Evolutionary conservation across 2,113 vertebrate species (phyloP).

Genomic region (Columba livia): DNA sequence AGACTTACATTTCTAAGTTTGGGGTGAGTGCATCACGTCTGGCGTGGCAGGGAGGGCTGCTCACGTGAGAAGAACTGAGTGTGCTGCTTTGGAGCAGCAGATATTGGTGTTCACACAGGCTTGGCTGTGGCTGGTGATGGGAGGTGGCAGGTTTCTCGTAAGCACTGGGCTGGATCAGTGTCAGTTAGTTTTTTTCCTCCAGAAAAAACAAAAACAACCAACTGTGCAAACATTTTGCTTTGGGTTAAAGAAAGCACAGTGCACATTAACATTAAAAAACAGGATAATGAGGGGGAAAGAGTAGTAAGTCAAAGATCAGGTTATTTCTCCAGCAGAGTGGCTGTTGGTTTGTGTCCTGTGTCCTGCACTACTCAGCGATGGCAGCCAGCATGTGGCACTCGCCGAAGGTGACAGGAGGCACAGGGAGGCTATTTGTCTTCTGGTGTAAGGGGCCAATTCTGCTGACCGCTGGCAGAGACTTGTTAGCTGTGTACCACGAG

Average conservation of each 20-base stretch:
- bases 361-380: rapidly evolving
- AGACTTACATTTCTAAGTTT: background rate
- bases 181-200: background rate
- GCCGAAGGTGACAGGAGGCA: background rate
- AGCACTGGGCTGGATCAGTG: rapidly evolving
- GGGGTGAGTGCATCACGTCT: background rate
- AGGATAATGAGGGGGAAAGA: background rate
- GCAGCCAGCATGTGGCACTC: slow-evolving; percentile 16
- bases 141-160: rapidly evolving
- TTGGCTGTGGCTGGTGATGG: background rate
- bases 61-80: background rate
- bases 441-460: background rate
- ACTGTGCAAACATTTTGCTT: background rate
- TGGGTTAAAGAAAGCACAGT: background rate
- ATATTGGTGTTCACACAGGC: rapidly evolving
- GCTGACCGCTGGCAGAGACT: slow-evolving; percentile 30
- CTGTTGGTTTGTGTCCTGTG: background rate
- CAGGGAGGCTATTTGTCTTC: background rate
- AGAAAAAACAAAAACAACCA: background rate
- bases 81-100: background rate
- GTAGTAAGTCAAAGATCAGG: background rate
- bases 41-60: background rate
- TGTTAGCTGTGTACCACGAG: slow-evolving; percentile 1
- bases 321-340: background rate
- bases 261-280: background rate